Conservation (phyloP, 2,113 vertebrate genomes). For the Oceanites oceanicus region DNA sequence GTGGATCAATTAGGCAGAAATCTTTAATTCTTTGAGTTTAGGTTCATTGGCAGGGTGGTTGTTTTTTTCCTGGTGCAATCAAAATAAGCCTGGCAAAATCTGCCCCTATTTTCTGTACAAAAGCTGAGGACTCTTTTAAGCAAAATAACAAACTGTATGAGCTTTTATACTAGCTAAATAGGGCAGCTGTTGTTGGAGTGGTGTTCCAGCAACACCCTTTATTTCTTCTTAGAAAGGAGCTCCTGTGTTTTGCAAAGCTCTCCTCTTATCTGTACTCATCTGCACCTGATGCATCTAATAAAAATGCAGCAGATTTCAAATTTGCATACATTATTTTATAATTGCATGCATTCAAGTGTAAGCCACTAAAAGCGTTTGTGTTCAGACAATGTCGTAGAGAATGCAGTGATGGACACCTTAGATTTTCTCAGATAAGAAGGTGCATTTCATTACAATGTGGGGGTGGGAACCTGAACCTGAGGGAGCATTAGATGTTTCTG, state of each 20-base stretch:
- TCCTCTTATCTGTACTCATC: not conserved
- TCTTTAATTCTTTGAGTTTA: not conserved
- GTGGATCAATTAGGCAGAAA: not conserved
- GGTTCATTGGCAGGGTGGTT: not conserved
- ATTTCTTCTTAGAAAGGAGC: not conserved
- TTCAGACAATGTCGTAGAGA: rapidly evolving
- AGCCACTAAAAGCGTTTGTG: not conserved
- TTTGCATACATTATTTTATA: conserved; percentile 5
- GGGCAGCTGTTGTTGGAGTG: conserved; percentile 49
- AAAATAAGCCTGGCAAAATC: not conserved
- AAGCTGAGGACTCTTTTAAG: not conserved
- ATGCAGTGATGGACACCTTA: not conserved
- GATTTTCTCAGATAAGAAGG: not conserved
- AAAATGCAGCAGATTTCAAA: conserved; percentile 12
- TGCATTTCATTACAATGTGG: not conserved
- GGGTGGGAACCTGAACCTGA: not conserved
- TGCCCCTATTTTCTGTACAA: not conserved
- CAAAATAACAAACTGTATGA: not conserved
- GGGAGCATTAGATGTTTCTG: not conserved
- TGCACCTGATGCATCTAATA: conserved; percentile 27
- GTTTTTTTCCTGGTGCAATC: not conserved
- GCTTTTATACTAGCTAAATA: not conserved
- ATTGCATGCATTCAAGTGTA: not conserved
- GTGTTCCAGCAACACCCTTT: conserved; percentile 19
- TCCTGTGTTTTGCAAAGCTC: conserved; percentile 5